Percentiles rank a stretch among this genome's conserved stretches.
These are phyloP conservation scores for Apantesis nais DNA, from an alignment of 2,888 invertebrate genomes.

Conservation along the genomic window DNA sequence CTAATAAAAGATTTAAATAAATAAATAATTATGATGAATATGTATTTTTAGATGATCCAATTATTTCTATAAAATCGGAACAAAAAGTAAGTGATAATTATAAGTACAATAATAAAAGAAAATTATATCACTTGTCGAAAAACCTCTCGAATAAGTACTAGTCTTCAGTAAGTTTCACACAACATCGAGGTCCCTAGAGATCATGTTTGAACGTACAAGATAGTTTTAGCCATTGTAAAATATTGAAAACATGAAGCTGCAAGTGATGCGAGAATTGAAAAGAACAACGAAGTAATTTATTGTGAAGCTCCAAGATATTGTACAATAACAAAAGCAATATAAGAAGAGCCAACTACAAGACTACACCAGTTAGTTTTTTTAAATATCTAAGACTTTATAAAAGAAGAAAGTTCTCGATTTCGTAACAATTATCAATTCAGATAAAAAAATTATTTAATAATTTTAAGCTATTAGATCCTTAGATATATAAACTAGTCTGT, in stretches of 20 bases:
- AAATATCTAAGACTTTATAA: too few relatives aligned
- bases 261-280: neutral
- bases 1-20: too few relatives aligned
- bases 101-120: neutral
- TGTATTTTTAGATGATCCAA: too few relatives aligned
- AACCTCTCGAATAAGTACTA: too few relatives aligned
- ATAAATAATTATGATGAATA: too few relatives aligned
- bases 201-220: constrained; percentile 20
- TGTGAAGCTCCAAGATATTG: neutral
- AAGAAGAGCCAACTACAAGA: neutral
- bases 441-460: too few relatives aligned
- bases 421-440: too few relatives aligned
- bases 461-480: too few relatives aligned
- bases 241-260: constrained; percentile 14
- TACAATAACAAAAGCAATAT: neutral
- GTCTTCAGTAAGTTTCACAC: constrained; percentile 2
- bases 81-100: neutral
- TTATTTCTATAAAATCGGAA: too few relatives aligned
- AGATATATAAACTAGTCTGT: too few relatives aligned
- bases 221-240: constrained; percentile 11
- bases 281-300: constrained; percentile 7
- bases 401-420: too few relatives aligned
- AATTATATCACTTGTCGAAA: neutral
- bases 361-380: too few relatives aligned
- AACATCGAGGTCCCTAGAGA: constrained; percentile 21